These are phyloP conservation scores for Entomobrya proxima DNA, from an alignment of 2,888 invertebrate species.

Conservation along the genomic window DNA sequence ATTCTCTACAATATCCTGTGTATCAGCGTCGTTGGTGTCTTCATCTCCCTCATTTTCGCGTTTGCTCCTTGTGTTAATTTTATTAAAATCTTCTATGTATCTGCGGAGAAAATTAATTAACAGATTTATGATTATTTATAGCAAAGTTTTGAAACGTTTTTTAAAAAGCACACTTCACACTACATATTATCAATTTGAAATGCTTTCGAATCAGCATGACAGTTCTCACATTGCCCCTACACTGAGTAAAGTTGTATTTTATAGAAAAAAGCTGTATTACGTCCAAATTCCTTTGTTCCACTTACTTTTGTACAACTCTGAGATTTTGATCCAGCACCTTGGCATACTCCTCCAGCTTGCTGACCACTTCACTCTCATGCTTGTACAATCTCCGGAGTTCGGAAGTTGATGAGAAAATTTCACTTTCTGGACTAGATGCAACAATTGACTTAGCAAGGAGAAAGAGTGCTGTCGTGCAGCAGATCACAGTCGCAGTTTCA, in stretches of 20 bases:
- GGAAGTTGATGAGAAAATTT: constrained; percentile 75
- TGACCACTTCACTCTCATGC: constrained; percentile 73
- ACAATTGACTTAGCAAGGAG: constrained; percentile 47
- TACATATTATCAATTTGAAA: too few species aligned
- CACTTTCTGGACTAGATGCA: constrained; percentile 70
- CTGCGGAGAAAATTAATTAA: constrained; percentile 63
- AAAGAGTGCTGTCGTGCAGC: constrained; percentile 21
- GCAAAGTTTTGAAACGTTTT: too few species aligned
- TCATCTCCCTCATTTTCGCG: background rate
- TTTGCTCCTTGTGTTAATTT: constrained; percentile 57
- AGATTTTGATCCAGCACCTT: constrained; percentile 71
- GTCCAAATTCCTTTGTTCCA: background rate
- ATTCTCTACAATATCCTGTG: constrained; percentile 76
- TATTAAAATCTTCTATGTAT: constrained; percentile 75
- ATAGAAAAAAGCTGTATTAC: too few species aligned
- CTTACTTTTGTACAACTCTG: constrained; percentile 73
- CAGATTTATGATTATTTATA: too few species aligned
- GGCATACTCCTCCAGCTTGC: constrained; percentile 72
- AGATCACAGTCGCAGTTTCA: constrained; percentile 19
- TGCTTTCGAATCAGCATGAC: background rate
- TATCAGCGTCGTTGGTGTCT: constrained; percentile 15
- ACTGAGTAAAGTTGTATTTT: too few species aligned
- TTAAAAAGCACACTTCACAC: too few species aligned
- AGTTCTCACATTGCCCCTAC: background rate
- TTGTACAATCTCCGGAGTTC: constrained; percentile 74